phyloP scores from a whole-genome alignment of 2,888 invertebrate genomes.

The Endomychus coccineus region DNA sequence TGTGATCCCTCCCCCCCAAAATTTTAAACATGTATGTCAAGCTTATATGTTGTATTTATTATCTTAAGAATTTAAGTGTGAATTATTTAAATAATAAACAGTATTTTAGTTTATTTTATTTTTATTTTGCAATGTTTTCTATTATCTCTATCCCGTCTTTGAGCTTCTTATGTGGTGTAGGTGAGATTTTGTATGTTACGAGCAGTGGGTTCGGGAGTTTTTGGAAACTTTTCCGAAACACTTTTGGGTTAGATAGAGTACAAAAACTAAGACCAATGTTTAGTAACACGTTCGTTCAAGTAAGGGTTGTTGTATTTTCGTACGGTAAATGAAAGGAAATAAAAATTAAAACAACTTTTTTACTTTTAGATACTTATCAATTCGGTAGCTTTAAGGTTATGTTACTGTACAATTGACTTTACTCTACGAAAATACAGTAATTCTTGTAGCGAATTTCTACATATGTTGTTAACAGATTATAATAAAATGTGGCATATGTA shows the following conservation, averaged over 20 bases:
- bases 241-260: conserved; percentile 30
- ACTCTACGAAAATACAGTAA: conserved; percentile 6
- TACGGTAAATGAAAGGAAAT: conserved; percentile 3
- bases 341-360: not conserved
- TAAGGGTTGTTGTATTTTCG: conserved; percentile 10
- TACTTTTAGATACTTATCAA: not conserved
- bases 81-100: conserved; percentile 27
- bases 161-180: conserved; percentile 23
- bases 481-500: no score
- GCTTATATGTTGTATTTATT: conserved; percentile 21
- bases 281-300: conserved; percentile 19
- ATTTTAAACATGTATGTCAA: conserved; percentile 4
- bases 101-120: conserved; percentile 26
- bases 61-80: conserved; percentile 22
- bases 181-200: conserved; percentile 25
- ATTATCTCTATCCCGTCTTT: not conserved
- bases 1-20: conserved; percentile 8
- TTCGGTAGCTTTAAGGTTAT: no score
- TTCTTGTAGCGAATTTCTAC: conserved; percentile 3
- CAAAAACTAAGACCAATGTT: conserved; percentile 30
- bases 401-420: no score
- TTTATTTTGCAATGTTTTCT: conserved; percentile 17
- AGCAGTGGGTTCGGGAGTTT: conserved; percentile 18
- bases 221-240: conserved; percentile 18
- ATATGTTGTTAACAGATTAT: no score